Evolutionary conservation across 2,113 vertebrate genomes (phyloP), one percentile per base, ranked within the genome.

Genomic region (Podarcis muralis): DNA sequence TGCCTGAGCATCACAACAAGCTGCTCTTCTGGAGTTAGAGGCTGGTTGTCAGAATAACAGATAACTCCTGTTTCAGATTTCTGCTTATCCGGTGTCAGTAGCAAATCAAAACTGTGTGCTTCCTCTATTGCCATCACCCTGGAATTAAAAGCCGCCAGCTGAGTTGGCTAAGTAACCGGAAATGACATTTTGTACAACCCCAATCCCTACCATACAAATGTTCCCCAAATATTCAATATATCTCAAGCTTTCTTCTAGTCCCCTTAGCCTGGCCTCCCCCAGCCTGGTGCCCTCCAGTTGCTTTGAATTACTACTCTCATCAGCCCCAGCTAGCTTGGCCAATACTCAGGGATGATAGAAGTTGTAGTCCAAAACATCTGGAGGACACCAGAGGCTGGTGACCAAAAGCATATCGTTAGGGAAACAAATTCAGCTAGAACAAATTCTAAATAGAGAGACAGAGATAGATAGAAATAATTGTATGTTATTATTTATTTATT

Each of bases 11-110:
- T 98, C 43, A 98, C 71, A 85, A 94, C 86, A 75, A 98, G 95
- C 91, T 99, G 98, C 76, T 98, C 94, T 77, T 96, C 91, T 78
- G 98, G 98, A 79, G 97, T 98, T 94, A 98, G 68, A 0, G 98
- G 96, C 1, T 93, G 91, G 82, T 95, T 96, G 75, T 89, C 95
- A 66, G 93, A 79, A 62, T 91, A 90, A 81, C 0, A 0, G 8
- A 90, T 1, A 20, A 30, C 40, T 40, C 0, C 32, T 3, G 77
- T 48, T 2, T 92, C 92, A 66, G 89, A 37, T 15, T 66, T 7
- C 59, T 77, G 66, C 83, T 75, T 43, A 77, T 88, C 40, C 16
- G 59, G 13, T 62, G 16, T 22, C 90, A 16, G 13, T 27, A 77
- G 27, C 4, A 72, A 48, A 84, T 92, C 13, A 4, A 84, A 6